Percentiles rank a stretch among this genome's conserved stretches.
Conservation (phyloP, 2,113 vertebrate genomes). For the Periophthalmus modestus region DNA sequence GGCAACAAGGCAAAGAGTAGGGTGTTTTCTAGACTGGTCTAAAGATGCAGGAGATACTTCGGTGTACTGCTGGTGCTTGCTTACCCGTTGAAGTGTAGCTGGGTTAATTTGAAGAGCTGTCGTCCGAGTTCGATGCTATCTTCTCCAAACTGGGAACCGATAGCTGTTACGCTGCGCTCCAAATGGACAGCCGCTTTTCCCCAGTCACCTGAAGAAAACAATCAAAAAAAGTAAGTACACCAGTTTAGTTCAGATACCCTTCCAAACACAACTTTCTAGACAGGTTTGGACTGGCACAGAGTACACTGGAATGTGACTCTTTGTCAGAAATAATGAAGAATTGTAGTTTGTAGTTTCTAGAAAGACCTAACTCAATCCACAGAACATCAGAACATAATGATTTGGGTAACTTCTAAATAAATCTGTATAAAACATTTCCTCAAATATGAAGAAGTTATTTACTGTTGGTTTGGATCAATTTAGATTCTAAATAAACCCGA, state of each 20-base stretch:
- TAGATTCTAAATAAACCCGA: too few relatives aligned
- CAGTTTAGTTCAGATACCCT: not conserved
- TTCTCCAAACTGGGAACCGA: slow-evolving; percentile 81
- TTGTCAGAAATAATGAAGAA: too few relatives aligned
- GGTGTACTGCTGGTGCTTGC: slow-evolving; percentile 39
- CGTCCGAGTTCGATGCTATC: slow-evolving; percentile 87
- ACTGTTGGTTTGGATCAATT: too few relatives aligned
- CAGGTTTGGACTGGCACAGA: too few relatives aligned
- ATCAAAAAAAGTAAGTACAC: not conserved
- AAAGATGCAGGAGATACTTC: not conserved
- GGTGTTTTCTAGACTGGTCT: slow-evolving; percentile 2
- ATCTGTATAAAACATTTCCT: too few relatives aligned
- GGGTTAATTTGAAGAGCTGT: slow-evolving; percentile 93
- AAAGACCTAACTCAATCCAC: too few relatives aligned
- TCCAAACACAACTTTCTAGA: not conserved
- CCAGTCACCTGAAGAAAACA: slow-evolving; percentile 83
- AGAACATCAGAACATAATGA: too few relatives aligned
- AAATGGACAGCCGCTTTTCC: slow-evolving; percentile 83
- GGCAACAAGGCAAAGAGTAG: slow-evolving; percentile 6
- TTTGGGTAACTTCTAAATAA: too few relatives aligned
- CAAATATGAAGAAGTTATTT: too few relatives aligned
- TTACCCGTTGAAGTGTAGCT: slow-evolving; percentile 94
- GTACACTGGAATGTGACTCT: too few relatives aligned
- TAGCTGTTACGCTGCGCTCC: slow-evolving; percentile 76
- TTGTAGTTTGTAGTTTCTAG: too few relatives aligned